A percentile compares a stretch with the other conserved stretches of the same genome.
These are phyloP conservation scores for Corythaixoides concolor DNA, from an alignment of 2,113 vertebrate species.

Conservation along the genomic window DNA sequence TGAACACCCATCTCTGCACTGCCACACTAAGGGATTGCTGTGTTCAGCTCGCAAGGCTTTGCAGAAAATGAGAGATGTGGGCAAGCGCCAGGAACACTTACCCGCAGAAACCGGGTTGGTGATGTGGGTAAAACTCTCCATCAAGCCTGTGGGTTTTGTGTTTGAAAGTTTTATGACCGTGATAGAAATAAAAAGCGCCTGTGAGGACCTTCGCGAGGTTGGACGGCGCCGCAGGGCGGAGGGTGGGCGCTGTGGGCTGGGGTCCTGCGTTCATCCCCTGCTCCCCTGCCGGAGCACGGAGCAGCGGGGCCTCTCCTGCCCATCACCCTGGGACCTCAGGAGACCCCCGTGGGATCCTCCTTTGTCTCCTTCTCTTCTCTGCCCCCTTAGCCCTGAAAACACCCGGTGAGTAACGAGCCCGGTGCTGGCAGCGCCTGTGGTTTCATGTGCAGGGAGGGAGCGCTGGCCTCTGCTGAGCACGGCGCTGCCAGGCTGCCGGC, in stretches of 20 bases:
- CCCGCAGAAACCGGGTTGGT: neutral
- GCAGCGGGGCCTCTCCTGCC: neutral
- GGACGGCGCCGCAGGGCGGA: neutral
- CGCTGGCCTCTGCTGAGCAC: neutral
- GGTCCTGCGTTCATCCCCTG: rapidly evolving
- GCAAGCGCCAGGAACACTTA: neutral
- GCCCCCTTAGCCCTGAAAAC: neutral
- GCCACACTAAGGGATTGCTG: neutral
- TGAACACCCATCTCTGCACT: neutral
- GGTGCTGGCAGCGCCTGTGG: neutral
- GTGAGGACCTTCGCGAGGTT: neutral
- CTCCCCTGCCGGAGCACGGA: rapidly evolving
- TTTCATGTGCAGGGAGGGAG: neutral
- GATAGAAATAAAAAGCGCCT: rapidly evolving
- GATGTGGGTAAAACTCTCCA: neutral
- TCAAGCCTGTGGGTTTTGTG: neutral
- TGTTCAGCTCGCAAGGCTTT: neutral
- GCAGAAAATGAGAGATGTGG: neutral
- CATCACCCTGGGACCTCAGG: neutral
- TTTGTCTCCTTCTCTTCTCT: neutral
- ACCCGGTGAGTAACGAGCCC: rapidly evolving
- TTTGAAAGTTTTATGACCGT: rapidly evolving
- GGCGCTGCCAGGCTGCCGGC: neutral
- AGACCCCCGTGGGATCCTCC: neutral
- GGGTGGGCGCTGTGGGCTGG: rapidly evolving